Percentiles rank a stretch among this genome's conserved stretches.
phyloP scores from a whole-genome alignment of 2,113 vertebrate genomes.

The Tretioscincus oriximinensis region DNA sequence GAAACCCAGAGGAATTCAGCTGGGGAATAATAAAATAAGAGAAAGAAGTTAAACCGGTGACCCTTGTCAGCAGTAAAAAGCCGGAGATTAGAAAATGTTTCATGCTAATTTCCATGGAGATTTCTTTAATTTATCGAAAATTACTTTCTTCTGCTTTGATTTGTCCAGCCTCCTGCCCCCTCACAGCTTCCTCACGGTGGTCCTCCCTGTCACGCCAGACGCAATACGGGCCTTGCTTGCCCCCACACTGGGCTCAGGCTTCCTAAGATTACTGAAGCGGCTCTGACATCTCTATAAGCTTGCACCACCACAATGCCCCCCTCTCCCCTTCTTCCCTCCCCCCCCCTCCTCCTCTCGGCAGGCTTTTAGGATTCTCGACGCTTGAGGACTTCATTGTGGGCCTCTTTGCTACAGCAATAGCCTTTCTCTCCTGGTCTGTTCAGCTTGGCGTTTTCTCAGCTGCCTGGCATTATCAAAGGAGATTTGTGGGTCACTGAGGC shows the following conservation, averaged over 20 bases:
- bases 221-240: slow-evolving; percentile 78
- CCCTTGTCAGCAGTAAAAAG: slow-evolving; percentile 94
- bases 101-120: slow-evolving; percentile 99
- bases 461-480: slow-evolving; percentile 95
- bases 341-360: slow-evolving; percentile 56
- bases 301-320: slow-evolving; percentile 77
- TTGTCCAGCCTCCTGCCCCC: slow-evolving; percentile 82
- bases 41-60: slow-evolving; percentile 89
- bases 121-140: slow-evolving; percentile 98
- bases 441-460: slow-evolving; percentile 82
- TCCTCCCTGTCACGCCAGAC: slow-evolving; percentile 85
- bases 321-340: slow-evolving; percentile 43
- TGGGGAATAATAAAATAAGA: slow-evolving; percentile 82
- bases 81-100: slow-evolving; percentile 98
- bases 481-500: slow-evolving; percentile 94
- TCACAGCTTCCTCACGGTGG: slow-evolving; percentile 85
- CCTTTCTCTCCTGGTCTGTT: slow-evolving; percentile 77
- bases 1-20: slow-evolving; percentile 74
- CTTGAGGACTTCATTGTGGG: slow-evolving; percentile 92
- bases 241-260: slow-evolving; percentile 85
- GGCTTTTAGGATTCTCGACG: slow-evolving; percentile 85
- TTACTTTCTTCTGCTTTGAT: slow-evolving; percentile 91
- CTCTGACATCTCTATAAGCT: slow-evolving; percentile 94
- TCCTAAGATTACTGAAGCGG: slow-evolving; percentile 89
- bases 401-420: slow-evolving; percentile 60